These are phyloP conservation scores for Eclectus roratus DNA, from an alignment of 2,113 vertebrate species.

Conservation along the genomic window DNA sequence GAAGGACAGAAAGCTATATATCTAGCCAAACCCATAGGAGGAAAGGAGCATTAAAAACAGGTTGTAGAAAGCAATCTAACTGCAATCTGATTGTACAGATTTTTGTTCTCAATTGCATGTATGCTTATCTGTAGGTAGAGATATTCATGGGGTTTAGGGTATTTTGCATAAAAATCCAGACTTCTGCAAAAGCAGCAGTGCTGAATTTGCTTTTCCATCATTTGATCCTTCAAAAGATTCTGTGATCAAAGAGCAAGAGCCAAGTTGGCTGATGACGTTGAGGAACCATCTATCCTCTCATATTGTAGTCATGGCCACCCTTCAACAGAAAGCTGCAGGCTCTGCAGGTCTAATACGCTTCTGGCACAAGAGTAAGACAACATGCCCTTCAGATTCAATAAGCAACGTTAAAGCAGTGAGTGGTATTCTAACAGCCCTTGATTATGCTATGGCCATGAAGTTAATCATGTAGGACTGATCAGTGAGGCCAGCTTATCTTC, in stretches of 20 bases:
- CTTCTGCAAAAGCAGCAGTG: background rate
- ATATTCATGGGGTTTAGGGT: fast-evolving
- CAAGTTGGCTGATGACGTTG: background rate
- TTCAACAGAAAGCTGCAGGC: background rate
- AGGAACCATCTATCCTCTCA: background rate
- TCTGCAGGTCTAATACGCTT: background rate
- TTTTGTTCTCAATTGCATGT: background rate
- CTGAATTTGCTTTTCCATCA: background rate
- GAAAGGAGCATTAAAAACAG: background rate
- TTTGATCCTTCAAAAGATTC: background rate
- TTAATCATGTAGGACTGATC: background rate
- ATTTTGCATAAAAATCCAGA: background rate
- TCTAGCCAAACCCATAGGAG: background rate
- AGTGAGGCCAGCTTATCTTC: background rate
- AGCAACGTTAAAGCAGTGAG: background rate
- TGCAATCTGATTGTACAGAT: background rate
- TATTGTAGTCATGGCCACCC: fast-evolving
- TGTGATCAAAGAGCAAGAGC: background rate
- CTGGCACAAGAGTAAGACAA: background rate
- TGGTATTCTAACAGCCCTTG: background rate
- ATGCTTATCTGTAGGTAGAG: background rate
- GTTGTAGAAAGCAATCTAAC: background rate
- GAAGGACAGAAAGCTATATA: background rate
- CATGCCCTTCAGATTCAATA: background rate
- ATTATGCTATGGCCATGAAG: background rate